These are phyloP conservation scores for Meteorus sp. DNA, from an alignment of 1,140 invertebrate genomes.

Conservation along the genomic window DNA sequence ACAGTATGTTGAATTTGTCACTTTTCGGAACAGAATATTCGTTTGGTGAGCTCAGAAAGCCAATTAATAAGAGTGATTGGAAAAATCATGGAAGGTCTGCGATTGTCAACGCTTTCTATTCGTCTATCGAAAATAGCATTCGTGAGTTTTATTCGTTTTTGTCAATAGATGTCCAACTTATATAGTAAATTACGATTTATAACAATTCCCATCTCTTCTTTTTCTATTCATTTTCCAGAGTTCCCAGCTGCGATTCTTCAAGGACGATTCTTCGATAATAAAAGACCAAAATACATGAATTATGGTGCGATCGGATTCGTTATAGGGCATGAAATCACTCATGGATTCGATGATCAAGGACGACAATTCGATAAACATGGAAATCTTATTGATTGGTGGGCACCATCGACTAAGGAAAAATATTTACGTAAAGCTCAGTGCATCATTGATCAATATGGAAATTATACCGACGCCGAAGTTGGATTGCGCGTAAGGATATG, in stretches of 20 bases:
- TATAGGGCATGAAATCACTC: constrained; percentile 92
- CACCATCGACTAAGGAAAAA: constrained; percentile 70
- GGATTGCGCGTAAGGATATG: constrained; percentile 65
- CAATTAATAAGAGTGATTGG: constrained; percentile 85
- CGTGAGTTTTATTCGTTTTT: constrained; percentile 63
- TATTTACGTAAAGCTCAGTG: constrained; percentile 79
- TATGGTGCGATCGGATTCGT: constrained; percentile 91
- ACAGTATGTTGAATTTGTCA: constrained; percentile 74
- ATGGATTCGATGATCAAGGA: constrained; percentile 90
- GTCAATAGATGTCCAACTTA: not conserved
- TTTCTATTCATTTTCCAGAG: constrained; percentile 59
- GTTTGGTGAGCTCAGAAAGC: constrained; percentile 74
- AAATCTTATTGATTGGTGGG: constrained; percentile 86
- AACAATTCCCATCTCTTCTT: too few relatives aligned
- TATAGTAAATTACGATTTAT: not conserved
- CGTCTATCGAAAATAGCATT: constrained; percentile 81
- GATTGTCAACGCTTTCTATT: constrained; percentile 83
- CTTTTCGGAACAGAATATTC: constrained; percentile 76
- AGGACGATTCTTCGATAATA: constrained; percentile 82
- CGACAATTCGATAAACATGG: constrained; percentile 90
- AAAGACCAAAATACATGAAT: constrained; percentile 87
- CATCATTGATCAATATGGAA: constrained; percentile 87
- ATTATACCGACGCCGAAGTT: constrained; percentile 74
- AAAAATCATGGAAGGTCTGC: constrained; percentile 75
- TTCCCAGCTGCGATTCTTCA: constrained; percentile 91